Evolutionary conservation across 2,888 invertebrate genomes (phyloP).

Genomic region (Mylabris sibirica): DNA sequence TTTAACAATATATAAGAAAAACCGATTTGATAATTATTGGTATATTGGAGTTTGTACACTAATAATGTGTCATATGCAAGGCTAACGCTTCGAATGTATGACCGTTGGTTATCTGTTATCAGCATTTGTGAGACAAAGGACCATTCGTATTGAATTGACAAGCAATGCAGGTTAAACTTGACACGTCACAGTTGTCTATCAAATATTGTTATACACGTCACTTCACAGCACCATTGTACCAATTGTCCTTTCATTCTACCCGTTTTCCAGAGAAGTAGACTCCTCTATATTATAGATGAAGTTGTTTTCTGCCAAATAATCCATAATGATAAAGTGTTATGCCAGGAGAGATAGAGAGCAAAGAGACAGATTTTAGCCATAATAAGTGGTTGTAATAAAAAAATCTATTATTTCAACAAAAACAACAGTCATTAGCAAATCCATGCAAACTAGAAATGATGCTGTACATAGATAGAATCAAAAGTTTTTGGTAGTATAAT

Average conservation of each 20-base stretch:
- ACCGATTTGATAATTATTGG: neutral
- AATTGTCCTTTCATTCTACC: conserved; percentile 47
- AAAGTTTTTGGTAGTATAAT: conserved; percentile 33
- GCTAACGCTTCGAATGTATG: conserved; percentile 53
- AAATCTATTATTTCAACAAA: conserved; percentile 26
- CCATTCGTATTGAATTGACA: conserved; percentile 50
- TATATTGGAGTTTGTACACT: conserved; percentile 20
- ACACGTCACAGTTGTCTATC: conserved; percentile 55
- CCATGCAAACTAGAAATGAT: neutral
- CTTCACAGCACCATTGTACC: conserved; percentile 54
- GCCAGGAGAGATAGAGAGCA: neutral
- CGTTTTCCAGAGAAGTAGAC: conserved; percentile 37
- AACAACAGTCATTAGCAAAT: conserved; percentile 17
- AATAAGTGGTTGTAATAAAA: neutral
- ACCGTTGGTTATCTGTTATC: conserved; percentile 53
- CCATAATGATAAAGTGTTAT: conserved; percentile 22
- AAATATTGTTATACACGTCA: conserved; percentile 54
- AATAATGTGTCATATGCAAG: conserved; percentile 55
- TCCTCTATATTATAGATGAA: conserved; percentile 13
- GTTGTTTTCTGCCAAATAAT: conserved; percentile 25
- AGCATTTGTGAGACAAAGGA: conserved; percentile 47
- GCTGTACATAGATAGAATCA: neutral
- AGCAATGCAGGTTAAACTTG: conserved; percentile 52
- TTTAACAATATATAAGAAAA: neutral
- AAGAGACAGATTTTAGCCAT: neutral